Evolutionary conservation across 2,888 invertebrate species (phyloP), one percentile per base, ranked within the genome.

Genomic region (Drosophila subsilvestris): DNA sequence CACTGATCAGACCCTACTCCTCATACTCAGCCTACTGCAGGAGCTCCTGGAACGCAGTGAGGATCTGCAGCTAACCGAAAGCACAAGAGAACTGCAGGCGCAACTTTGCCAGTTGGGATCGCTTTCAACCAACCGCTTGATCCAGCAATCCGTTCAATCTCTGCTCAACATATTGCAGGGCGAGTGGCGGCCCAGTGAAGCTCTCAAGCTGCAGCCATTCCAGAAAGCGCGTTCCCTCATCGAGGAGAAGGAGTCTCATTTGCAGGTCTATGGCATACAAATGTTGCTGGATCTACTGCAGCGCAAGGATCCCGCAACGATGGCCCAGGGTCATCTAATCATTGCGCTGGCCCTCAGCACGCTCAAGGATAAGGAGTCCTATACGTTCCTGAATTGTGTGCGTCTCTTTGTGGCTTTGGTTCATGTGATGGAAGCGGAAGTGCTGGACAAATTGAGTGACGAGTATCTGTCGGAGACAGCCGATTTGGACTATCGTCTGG

Each of bases 371-470:
- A 81, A 82, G 22, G 92, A 92, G 45, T 92, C 92, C 2, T 92
- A 92, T 49, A 90, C 91, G 1, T 92, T 91, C 57, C 81, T 92
- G 1, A 92, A 92, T 73, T 91, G 91, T 47, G 90, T 92, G 32
- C 84, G 91, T 6, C 69, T 92, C 0, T 89, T 92, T 72, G 90
- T 89, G 17, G 80, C 81, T 1, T 56, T 92, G 45, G 76, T 90
- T 12, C 79, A 90, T 63, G 70, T 90, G 0, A 86, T 91, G 82
- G 91, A 92, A 66, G 54, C 79, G 0, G 90, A 91, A 58, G 90
- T 92, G 4, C 56, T 92, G 48, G 91, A 92, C n/a, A 75, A 89
- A 8, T 76, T 92, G 12, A 83, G 90, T 20, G 90, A 90, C 51
- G 92, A 92, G 55, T 92, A 91, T 79, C 73, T 91, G 14, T 82